Evolutionary conservation across 2,888 invertebrate genomes (phyloP).

Genomic region (Salpingus planirostris): DNA sequence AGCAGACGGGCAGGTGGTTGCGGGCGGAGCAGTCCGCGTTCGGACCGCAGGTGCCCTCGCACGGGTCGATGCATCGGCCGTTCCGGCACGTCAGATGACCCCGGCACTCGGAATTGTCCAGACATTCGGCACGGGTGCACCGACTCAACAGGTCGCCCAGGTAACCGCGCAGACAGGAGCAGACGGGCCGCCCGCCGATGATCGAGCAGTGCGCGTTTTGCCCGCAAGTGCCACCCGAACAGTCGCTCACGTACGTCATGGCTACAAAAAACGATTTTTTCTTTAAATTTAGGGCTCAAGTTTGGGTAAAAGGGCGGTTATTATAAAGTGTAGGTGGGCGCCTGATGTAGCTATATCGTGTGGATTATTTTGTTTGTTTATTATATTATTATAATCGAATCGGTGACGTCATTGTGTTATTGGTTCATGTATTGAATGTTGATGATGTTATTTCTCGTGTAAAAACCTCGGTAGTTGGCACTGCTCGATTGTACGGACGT

Average conservation of each 20-base stretch:
- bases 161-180: slow-evolving; percentile 70
- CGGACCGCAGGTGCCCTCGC: slow-evolving; percentile 63
- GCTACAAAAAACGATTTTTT: too few species aligned
- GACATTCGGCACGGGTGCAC: slow-evolving; percentile 49
- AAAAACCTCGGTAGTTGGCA: slow-evolving; percentile 21
- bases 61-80: slow-evolving; percentile 72
- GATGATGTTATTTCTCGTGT: not conserved
- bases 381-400: too few species aligned
- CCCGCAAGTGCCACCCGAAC: slow-evolving; percentile 55
- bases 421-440: too few species aligned
- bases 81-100: slow-evolving; percentile 62
- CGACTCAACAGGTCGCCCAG: slow-evolving; percentile 69
- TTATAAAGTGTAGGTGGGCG: not conserved
- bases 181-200: slow-evolving; percentile 63
- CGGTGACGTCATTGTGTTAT: too few species aligned
- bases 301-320: not conserved
- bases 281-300: too few species aligned
- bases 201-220: slow-evolving; percentile 57
- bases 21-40: slow-evolving; percentile 71
- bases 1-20: slow-evolving; percentile 70
- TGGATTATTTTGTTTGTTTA: too few species aligned
- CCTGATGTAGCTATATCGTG: too few species aligned
- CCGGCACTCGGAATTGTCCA: slow-evolving; percentile 69
- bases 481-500: slow-evolving; percentile 27
- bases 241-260: slow-evolving; percentile 21